Evolutionary conservation across 2,797 vertebrate genomes (phyloP), one percentile per base, ranked within the genome.

Genomic region (Acestrorhynchus altus): DNA sequence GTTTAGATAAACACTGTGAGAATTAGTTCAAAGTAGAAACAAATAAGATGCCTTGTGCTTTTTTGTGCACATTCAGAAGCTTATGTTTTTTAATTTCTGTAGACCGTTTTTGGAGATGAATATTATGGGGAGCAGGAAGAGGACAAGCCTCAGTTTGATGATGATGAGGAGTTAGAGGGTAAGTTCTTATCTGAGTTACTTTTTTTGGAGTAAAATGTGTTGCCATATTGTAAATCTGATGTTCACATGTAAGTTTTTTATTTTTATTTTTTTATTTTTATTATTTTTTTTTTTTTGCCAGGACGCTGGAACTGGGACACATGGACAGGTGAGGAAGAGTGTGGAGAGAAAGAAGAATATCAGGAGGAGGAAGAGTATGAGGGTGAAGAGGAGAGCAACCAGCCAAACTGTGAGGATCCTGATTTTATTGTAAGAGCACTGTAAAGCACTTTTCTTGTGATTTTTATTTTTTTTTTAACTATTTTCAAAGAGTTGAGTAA

Each of bases 241-340:
- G n/a, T n/a, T n/a, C n/a, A n/a, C n/a, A n/a, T n/a, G n/a, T n/a
- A n/a, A n/a, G n/a, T n/a, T n/a, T n/a, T n/a, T 39, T 39, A 4
- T 39, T 39, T 8, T 39, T 39, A 4, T 42, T 1, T 8, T 42
- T 42, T 42, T 11, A 8, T 39, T 39, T 39, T 39, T 39, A n/a
- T n/a, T n/a, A n/a, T n/a, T n/a, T n/a, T n/a, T 9, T 68, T 16
- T 83, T 12, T 65, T n/a, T 66, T 49, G 8, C 12, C 88, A 97
- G 96, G 92, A 8, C 90, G 92, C 61, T 98, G 96, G 96, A 98
- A 97, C 89, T 97, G 96, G 96, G 96, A 97, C 83, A 89, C 79
- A 0, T 97, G 96, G 96, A 91, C 87, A 0, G 94, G 95, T 59
- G 90, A 90, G 61, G 84, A 65, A 0, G 76, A 88, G n/a, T 67